These are phyloP conservation scores for Penaeus vannamei DNA, from an alignment of 1,140 invertebrate species.

Conservation along the genomic window DNA sequence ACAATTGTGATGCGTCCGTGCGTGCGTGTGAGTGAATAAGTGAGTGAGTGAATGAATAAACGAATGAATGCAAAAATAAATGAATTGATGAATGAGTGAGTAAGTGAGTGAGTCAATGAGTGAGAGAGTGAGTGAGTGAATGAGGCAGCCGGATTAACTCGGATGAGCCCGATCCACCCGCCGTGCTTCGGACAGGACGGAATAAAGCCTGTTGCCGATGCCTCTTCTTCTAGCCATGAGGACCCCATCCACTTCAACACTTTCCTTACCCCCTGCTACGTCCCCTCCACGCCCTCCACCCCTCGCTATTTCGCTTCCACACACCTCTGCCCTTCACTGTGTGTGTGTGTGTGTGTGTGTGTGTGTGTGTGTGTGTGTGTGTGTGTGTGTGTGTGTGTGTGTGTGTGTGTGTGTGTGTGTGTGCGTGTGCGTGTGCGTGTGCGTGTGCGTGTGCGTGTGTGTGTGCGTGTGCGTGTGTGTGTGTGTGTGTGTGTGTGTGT, in stretches of 20 bases:
- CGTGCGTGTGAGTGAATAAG: background rate
- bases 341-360: background rate
- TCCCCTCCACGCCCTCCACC: too few relatives aligned
- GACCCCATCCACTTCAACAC: too few relatives aligned
- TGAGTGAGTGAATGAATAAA: background rate
- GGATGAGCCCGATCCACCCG: too few relatives aligned
- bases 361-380: background rate
- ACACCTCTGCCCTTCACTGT: background rate
- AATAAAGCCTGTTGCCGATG: background rate
- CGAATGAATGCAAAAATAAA: too few relatives aligned
- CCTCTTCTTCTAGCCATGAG: background rate
- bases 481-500: conserved; percentile 5
- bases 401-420: conserved; percentile 34
- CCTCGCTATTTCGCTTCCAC: background rate
- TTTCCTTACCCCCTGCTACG: too few relatives aligned
- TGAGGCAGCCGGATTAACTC: too few relatives aligned
- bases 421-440: conserved; percentile 2
- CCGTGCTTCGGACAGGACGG: too few relatives aligned
- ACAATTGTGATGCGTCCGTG: background rate
- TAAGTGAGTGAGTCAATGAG: too few relatives aligned
- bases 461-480: too few relatives aligned
- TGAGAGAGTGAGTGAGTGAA: too few relatives aligned
- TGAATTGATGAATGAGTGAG: too few relatives aligned
- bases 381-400: conserved; percentile 36
- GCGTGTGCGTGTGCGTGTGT: background rate